Conservation (phyloP, 1,140 invertebrate genomes). For the Ceratina calcarata region DNA sequence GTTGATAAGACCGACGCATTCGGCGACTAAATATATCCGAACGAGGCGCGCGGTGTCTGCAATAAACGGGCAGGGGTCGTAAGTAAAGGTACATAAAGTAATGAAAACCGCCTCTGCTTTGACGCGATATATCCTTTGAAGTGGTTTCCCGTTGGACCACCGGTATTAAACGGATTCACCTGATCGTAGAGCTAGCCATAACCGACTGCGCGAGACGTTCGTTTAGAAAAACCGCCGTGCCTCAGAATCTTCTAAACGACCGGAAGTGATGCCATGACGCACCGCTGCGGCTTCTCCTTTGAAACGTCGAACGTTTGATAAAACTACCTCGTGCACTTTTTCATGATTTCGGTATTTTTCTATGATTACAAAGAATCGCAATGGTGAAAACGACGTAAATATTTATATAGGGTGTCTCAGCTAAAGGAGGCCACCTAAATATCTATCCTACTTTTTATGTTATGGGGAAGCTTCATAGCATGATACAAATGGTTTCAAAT, state of each 20-base stretch:
- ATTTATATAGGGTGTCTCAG: no score
- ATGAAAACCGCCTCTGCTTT: constrained; percentile 39
- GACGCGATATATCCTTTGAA: constrained; percentile 52
- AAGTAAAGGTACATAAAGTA: constrained; percentile 39
- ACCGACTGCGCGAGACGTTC: constrained; percentile 47
- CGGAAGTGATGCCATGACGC: constrained; percentile 59
- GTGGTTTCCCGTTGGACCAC: constrained; percentile 52
- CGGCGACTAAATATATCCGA: constrained; percentile 41
- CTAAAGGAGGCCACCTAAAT: no score
- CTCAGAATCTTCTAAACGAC: constrained; percentile 65
- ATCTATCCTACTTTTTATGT: no score
- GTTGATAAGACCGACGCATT: not conserved
- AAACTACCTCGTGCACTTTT: constrained; percentile 29
- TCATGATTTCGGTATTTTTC: not conserved
- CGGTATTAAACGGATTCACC: constrained; percentile 65
- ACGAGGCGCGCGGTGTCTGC: not conserved
- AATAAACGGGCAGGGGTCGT: not conserved
- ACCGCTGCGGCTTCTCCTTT: constrained; percentile 50
- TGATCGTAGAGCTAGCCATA: constrained; percentile 63
- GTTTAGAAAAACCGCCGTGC: constrained; percentile 58
- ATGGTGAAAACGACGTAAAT: not conserved
- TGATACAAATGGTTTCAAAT: no score
- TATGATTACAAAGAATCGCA: not conserved
- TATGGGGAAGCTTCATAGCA: no score
- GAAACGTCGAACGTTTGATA: constrained; percentile 53